These are phyloP conservation scores for Ecliptopera silaceata DNA, from an alignment of 2,888 invertebrate species.

Conservation along the genomic window DNA sequence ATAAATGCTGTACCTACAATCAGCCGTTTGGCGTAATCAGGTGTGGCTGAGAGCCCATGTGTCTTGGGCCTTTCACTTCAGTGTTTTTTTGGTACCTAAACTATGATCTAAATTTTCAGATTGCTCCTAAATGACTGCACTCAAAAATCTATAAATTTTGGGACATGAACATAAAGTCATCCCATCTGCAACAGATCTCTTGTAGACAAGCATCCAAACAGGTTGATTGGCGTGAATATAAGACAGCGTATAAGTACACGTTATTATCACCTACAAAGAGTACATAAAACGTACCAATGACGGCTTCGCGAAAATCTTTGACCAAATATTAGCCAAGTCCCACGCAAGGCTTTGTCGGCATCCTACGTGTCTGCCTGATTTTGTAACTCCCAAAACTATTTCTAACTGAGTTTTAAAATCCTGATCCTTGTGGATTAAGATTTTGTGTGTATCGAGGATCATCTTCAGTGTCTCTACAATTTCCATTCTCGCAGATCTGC, in stretches of 20 bases:
- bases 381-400: background rate
- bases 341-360: conserved; percentile 25
- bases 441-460: background rate
- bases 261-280: conserved; percentile 58
- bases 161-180: too few relatives aligned
- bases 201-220: conserved; percentile 32
- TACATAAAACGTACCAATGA: conserved; percentile 39
- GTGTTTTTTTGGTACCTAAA: too few relatives aligned
- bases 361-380: conserved; percentile 19
- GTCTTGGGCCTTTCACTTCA: too few relatives aligned
- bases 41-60: too few relatives aligned
- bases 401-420: background rate
- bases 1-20: too few relatives aligned
- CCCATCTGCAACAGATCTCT: background rate
- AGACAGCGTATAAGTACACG: conserved; percentile 45
- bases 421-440: background rate
- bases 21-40: too few relatives aligned
- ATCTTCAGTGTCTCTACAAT: background rate
- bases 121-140: too few relatives aligned
- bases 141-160: too few relatives aligned
- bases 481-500: background rate
- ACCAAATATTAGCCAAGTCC: conserved; percentile 38
- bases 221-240: conserved; percentile 39
- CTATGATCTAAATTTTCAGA: too few relatives aligned
- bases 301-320: conserved; percentile 45